These are phyloP conservation scores for Litocranius walleri DNA, from an alignment of 2,113 vertebrate genomes.

Conservation along the genomic window DNA sequence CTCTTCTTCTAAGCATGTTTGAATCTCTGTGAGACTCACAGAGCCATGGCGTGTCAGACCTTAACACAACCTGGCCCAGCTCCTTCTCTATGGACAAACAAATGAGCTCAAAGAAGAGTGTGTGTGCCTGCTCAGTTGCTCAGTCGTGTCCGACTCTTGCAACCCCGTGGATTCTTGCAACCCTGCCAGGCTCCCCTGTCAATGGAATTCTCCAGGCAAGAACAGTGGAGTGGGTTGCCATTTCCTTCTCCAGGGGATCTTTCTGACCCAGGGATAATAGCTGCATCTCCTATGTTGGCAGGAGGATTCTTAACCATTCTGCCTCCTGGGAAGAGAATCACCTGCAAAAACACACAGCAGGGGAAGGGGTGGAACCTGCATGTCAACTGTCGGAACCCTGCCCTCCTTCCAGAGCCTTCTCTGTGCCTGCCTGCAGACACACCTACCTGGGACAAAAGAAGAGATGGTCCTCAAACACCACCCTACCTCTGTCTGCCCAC, in stretches of 20 bases:
- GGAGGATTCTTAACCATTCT: background rate
- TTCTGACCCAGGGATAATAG: background rate
- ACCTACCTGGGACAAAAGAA: background rate
- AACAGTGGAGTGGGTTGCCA: background rate
- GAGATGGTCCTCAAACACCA: background rate
- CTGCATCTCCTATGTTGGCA: background rate
- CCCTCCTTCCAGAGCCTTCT: background rate
- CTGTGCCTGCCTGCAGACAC: background rate
- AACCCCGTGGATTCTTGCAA: background rate
- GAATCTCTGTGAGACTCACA: background rate
- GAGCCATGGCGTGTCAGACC: background rate
- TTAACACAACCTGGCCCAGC: background rate
- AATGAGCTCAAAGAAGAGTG: background rate
- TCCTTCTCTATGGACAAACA: background rate
- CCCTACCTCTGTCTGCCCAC: background rate
- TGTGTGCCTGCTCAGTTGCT: background rate
- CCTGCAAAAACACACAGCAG: background rate
- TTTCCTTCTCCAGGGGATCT: background rate
- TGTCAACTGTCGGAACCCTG: background rate
- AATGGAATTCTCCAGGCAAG: background rate
- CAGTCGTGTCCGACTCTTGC: accelerated
- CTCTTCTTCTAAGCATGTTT: background rate
- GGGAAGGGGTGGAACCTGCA: background rate
- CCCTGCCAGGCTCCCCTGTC: background rate
- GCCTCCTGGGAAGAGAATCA: background rate